Evolutionary conservation across 2,113 vertebrate genomes (phyloP).

Genomic region (Haemorhous mexicanus): DNA sequence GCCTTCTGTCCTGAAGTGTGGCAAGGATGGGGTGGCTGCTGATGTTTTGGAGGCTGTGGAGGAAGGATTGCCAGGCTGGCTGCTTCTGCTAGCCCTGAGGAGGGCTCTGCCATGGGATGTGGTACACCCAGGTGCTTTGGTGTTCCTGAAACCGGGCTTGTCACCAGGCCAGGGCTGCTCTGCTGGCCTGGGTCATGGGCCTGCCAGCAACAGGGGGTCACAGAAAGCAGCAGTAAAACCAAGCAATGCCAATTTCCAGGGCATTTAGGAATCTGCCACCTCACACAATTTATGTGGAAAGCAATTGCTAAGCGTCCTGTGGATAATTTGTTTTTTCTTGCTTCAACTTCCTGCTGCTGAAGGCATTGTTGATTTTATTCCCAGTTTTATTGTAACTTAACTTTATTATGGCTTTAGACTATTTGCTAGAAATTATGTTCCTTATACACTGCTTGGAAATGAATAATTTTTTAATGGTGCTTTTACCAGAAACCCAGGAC

Average conservation of each 20-base stretch:
- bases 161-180: not conserved
- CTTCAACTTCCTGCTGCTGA: not conserved
- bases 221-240: not conserved
- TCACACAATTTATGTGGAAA: not conserved
- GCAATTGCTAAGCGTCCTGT: not conserved
- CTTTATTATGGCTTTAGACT: not conserved
- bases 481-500: not conserved
- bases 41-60: not conserved
- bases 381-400: not conserved
- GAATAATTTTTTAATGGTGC: not conserved
- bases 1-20: not conserved
- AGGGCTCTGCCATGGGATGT: not conserved
- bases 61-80: not conserved
- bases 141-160: not conserved
- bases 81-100: not conserved
- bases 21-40: not conserved
- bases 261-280: not conserved
- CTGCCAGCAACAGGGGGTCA: not conserved
- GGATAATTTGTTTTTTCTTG: not conserved
- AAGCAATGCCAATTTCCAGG: not conserved
- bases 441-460: not conserved
- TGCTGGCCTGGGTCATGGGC: not conserved
- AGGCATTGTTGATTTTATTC: constrained; percentile 32
- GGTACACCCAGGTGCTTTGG: rapidly evolving
- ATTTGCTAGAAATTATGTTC: not conserved